Conservation (phyloP, 2,888 invertebrate species). For the Hetaerina titia region DNA sequence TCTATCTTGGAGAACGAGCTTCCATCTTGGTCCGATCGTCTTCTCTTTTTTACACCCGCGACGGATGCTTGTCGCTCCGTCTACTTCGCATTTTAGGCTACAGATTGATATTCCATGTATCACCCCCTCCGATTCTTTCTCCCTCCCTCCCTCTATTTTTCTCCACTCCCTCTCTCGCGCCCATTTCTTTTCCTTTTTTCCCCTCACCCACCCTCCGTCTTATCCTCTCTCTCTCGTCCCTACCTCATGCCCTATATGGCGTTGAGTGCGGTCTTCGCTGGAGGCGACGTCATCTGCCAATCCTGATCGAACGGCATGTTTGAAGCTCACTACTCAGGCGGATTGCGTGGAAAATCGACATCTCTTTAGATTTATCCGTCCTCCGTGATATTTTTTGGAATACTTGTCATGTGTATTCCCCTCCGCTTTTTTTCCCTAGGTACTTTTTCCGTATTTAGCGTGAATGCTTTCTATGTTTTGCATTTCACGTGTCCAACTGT, state of each 20-base stretch:
- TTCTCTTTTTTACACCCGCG: background rate
- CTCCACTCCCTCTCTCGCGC: background rate
- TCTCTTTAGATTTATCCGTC: conserved; percentile 8
- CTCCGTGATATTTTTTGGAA: background rate
- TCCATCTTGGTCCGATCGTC: background rate
- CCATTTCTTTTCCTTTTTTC: background rate
- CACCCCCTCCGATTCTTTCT: background rate
- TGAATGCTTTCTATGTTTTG: background rate
- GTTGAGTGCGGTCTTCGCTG: background rate
- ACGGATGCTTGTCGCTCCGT: background rate
- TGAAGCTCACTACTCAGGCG: background rate
- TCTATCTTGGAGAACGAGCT: background rate
- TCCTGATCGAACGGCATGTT: background rate
- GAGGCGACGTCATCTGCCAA: conserved; percentile 24
- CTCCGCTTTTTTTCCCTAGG: background rate
- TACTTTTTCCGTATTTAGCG: background rate
- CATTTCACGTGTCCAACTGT: background rate
- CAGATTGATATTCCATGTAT: conserved; percentile 24
- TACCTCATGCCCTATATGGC: background rate
- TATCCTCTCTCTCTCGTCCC: background rate
- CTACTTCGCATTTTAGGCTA: background rate
- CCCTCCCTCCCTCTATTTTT: background rate
- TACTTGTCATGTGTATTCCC: background rate
- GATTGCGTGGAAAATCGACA: conserved; percentile 26
- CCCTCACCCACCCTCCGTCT: background rate